Evolutionary conservation across 30 jellyfish, hydroid and myxozoan genomes (phyloP).

Genomic region (Aurelia sp.): DNA sequence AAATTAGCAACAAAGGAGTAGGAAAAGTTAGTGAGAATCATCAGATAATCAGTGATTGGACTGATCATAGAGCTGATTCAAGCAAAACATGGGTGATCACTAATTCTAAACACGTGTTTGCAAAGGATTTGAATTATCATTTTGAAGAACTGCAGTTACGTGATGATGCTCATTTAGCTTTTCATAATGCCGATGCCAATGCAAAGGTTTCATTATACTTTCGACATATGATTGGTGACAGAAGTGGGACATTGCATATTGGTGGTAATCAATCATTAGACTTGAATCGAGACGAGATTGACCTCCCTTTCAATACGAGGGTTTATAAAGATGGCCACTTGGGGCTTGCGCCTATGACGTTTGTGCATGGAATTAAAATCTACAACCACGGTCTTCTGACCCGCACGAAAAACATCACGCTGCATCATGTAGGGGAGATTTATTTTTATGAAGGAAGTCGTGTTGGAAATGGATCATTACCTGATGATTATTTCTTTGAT

Average conservation of each 20-base stretch:
- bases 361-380: conserved; percentile 65
- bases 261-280: conserved; percentile 63
- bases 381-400: conserved; percentile 54
- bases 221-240: conserved; percentile 73
- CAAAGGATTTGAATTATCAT: conserved; percentile 64
- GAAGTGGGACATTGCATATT: conserved; percentile 56
- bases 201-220: conserved; percentile 33
- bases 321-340: conserved; percentile 53
- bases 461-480: conserved; percentile 37
- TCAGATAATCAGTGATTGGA: conserved; percentile 35
- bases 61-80: conserved; percentile 29
- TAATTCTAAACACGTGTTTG: conserved; percentile 36
- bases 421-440: conserved; percentile 70
- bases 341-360: conserved; percentile 70
- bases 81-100: conserved; percentile 75
- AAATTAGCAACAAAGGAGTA: conserved; percentile 57
- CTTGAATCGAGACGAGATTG: conserved; percentile 59
- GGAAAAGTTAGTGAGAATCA: conserved; percentile 28
- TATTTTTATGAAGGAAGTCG: conserved; percentile 64
- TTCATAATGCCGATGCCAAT: conserved; percentile 10
- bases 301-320: conserved; percentile 58
- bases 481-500: conserved; percentile 41
- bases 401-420: conserved; percentile 43
- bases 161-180: conserved; percentile 58
- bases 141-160: conserved; percentile 70